Base-by-base conservation (phyloP, 23 tunicate species). In the Diplosoma virens region DNA sequence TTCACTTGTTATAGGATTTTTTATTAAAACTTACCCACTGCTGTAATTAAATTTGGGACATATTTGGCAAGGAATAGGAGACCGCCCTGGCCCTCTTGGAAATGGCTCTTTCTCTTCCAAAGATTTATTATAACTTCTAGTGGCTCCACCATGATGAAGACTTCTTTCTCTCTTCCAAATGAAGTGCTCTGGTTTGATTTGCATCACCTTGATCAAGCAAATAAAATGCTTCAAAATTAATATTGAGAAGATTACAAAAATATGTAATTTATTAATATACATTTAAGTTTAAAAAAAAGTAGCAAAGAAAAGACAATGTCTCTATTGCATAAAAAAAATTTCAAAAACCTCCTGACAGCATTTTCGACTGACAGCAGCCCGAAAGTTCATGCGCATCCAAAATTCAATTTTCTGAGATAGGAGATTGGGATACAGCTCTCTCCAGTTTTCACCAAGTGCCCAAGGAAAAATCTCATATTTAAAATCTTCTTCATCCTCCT, bases 391-490 rank as follows among this genome's bases (percentile, higher is more conserved):
- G 66, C 58, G 75, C 1, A 27, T 35, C 91, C 91, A 92, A n/a
- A 92, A 35, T 52, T 61, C 37, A 18, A 75, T 90, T 69, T 90
- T 64, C 36, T 80, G 37, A 24, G 17, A 33, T 9, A 92, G 79
- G 59, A 92, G 80, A 1, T 41, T 73, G 3, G 83, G 87, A 60
- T 80, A 92, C 6, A 55, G n/a, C 50, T 85, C 97, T 34, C 92
- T 58, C 97, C 97, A 92, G 23, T 59, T 18, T 25, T 50, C 41
- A 5, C 97, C 97, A 5, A 92, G 80, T 18, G 90, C 82, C 97
- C 97, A 92, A 21, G 97, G 97, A 81, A 92, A 92, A 59, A 92
- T 92, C 73, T 92, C 97, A 55, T 92, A 92, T 50, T 85, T 85
- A 37, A 69, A 92, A 76, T 92, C 90, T 69, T 92, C 97, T 48